A percentile compares a stretch with the other conserved stretches of the same genome.
These are phyloP conservation scores for Ammodytes dubius DNA, from an alignment of 2,113 vertebrate genomes.

Conservation along the genomic window DNA sequence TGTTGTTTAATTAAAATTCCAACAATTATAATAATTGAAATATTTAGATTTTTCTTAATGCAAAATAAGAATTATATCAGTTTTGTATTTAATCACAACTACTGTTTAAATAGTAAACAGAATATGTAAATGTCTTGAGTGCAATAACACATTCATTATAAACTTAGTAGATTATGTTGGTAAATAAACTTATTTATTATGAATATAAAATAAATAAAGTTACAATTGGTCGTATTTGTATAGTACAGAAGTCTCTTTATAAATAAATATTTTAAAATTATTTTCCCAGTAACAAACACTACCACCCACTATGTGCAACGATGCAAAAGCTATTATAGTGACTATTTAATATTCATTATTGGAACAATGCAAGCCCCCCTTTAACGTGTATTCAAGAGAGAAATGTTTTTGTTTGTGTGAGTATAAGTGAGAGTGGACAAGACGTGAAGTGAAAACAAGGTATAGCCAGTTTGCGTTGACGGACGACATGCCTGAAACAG, in stretches of 20 bases:
- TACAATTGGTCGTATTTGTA: not conserved
- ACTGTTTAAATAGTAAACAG: not conserved
- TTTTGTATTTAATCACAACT: not conserved
- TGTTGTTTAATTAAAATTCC: not conserved
- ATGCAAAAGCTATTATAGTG: conserved; percentile 1
- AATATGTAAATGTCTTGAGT: not conserved
- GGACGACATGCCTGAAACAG: conserved; percentile 82
- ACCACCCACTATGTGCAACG: not conserved
- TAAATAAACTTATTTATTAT: conserved; percentile 34
- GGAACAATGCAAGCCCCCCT: conserved; percentile 54
- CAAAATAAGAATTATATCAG: not conserved
- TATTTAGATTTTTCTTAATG: not conserved
- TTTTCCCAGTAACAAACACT: conserved; percentile 9
- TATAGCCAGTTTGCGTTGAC: conserved; percentile 73
- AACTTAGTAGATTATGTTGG: not conserved
- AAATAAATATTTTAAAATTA: not conserved
- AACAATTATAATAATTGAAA: conserved; percentile 20
- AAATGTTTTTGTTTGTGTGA: conserved; percentile 59
- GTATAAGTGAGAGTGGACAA: conserved; percentile 77
- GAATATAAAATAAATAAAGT: not conserved
- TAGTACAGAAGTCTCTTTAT: not conserved
- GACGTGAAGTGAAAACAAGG: conserved; percentile 69
- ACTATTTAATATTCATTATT: conserved; percentile 54
- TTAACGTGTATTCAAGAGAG: conserved; percentile 53
- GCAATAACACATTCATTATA: not conserved